Base-by-base conservation (phyloP, 2,113 vertebrate species). In the Stomatorhinus ivindoensis region DNA sequence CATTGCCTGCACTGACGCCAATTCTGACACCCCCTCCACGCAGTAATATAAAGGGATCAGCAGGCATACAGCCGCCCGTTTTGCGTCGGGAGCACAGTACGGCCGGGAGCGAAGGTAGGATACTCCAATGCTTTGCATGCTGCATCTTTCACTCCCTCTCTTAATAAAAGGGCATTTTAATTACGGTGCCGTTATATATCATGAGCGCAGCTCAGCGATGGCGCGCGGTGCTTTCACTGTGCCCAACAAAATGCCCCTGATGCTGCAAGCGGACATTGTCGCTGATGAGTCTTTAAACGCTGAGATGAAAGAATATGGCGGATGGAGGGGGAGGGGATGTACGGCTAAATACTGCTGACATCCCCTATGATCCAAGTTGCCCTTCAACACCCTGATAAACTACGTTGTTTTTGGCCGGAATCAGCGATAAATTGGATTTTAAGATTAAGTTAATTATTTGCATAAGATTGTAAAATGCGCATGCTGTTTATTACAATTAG, bases 281-380 rank as follows among this genome's bases (percentile, higher is more conserved):
- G 27, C 69, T 39, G 69, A 69, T 88, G 42, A 39, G 47, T 1
- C 76, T 39, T 61, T 84, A 84, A 69, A 84, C 42, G 19, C 35
- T 27, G 42, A 65, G 90, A 93, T 90, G 91, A 91, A 55, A 83
- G 92, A 95, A 94, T 91, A 95, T 95, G 94, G 95, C 93, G 94
- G 92, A 91, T 89, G 89, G 91, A 90, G 89, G 91, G 91, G 89
- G 39, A 84, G 91, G 82, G 69, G 5, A 50, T 51, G 48, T 51
- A 51, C 84, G 44, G 84, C 31, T 93, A 90, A 94, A 91, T 92
- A 91, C 91, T 35, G 61, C 19, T 58, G 89, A 93, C 90, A 86
- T 91, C 48, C 69, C 61, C 19, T 89, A 85, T 88, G 50, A 15
- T 90, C 87, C 69, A 89, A 87, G 87, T 31, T 10, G 15, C 7